Base-by-base conservation (phyloP, 2,113 vertebrate species). In the Crotalus viridis region DNA sequence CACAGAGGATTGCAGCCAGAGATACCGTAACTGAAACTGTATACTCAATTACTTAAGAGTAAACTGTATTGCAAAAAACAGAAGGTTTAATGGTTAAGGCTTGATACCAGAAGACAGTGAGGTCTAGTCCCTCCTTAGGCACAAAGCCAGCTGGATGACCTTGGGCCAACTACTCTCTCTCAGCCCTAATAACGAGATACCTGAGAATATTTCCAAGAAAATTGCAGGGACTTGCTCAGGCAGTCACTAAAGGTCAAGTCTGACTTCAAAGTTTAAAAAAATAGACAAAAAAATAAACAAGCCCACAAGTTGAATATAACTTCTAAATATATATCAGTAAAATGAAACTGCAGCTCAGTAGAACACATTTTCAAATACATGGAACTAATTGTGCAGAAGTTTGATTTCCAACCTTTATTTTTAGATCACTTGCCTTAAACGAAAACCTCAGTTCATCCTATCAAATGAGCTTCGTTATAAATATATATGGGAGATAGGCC, bases 251-350 rank as follows among this genome's bases (percentile, higher is more conserved):
- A 15, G 19, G 55, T 56, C 15, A 56, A 28, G 3, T 64, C 61
- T 64, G 61, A 64, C 26, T 61, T 7, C 5, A 26, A 64, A 64
- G 61, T 28, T 28, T 1, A 12, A 61, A 26, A 22, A 59, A 24
- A 24, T 74, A 52, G 91, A 55, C 4, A 0, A 69, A 94, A 51
- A 19, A 0, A 0, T 61, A 56, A 24, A 88, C 22, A 88, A 19
- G 17, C 21, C 21, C 3, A 19, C 39, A 21, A 86, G 9, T 51
- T 17, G 64, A 74, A 12, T 74, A 33, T n/a, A 69, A 2, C 64
- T 69, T 69, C n/a, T 74, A 33, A n/a, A 69, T 69, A 74, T n/a
- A 33, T 17, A 74, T 33, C 2, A 33, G 64, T 74, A 74, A 33
- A 74, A 86, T 86, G 39, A 10, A 86, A 24, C 21, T 48, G 28